Percentiles rank a stretch among this genome's conserved stretches.
These are phyloP conservation scores for Branchinecta lindahli DNA, from an alignment of 1,140 invertebrate species.

Conservation along the genomic window DNA sequence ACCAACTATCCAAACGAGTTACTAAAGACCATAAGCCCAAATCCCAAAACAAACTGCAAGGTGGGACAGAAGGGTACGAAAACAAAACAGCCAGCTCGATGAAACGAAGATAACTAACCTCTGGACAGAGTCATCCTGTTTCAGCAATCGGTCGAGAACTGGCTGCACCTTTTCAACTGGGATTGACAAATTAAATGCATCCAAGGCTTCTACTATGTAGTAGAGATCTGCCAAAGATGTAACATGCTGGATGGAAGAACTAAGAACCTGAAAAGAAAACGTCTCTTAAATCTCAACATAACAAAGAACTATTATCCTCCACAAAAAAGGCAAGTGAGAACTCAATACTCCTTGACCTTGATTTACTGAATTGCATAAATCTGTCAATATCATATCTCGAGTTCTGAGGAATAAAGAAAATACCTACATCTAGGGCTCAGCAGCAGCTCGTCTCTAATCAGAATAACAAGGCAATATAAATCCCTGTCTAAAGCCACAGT, in stretches of 20 bases:
- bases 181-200: background rate
- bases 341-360: background rate
- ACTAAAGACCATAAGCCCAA: no score
- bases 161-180: background rate
- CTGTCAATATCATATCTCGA: background rate
- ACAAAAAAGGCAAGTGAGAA: background rate
- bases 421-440: no score
- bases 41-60: no score
- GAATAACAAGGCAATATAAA: no score
- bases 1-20: no score
- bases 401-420: no score
- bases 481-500: no score
- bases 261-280: background rate
- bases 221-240: background rate
- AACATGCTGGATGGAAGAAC: background rate
- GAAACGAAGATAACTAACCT: background rate
- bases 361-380: background rate
- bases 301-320: background rate
- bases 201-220: background rate
- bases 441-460: no score
- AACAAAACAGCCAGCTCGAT: no score
- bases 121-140: slow-evolving; percentile 1
- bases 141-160: background rate
- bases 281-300: background rate
- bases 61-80: no score